A percentile compares a stretch with the other conserved stretches of the same genome.
Evolutionary conservation across 2,888 invertebrate species (phyloP).

Genomic region (Nipponacmea schrenckii): DNA sequence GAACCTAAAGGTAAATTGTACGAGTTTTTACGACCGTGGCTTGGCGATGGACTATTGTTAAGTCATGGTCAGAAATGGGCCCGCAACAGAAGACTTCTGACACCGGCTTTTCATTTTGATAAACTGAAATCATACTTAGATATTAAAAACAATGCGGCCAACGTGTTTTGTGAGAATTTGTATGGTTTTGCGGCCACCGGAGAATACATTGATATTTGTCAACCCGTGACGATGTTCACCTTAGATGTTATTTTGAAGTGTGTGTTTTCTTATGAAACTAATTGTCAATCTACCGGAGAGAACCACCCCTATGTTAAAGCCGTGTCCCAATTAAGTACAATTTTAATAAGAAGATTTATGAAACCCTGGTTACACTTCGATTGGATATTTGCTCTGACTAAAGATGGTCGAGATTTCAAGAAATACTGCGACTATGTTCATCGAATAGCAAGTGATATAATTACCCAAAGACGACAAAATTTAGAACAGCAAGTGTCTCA

Average conservation of each 20-base stretch:
- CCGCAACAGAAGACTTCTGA: slow-evolving; percentile 41
- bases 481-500: background rate
- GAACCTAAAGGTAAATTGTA: slow-evolving; percentile 33
- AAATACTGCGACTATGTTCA: slow-evolving; percentile 2
- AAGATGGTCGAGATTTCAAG: background rate
- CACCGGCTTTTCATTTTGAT: slow-evolving; percentile 49
- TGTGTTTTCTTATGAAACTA: slow-evolving; percentile 50
- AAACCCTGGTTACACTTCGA: background rate
- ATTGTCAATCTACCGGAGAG: slow-evolving; percentile 42
- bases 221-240: slow-evolving; percentile 37
- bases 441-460: background rate
- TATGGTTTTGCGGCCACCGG: slow-evolving; percentile 28
- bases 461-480: background rate
- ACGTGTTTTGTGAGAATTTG: slow-evolving; percentile 36
- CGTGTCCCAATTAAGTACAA: background rate
- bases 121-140: slow-evolving; percentile 38
- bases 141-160: slow-evolving; percentile 36
- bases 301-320: slow-evolving; percentile 1
- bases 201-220: slow-evolving; percentile 40
- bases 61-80: slow-evolving; percentile 41
- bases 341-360: background rate
- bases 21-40: slow-evolving; percentile 30
- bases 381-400: background rate
- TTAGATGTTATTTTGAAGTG: slow-evolving; percentile 51
- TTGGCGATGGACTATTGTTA: slow-evolving; percentile 41